Conservation (phyloP, 2,113 vertebrate species). For the Pandion haliaetus region DNA sequence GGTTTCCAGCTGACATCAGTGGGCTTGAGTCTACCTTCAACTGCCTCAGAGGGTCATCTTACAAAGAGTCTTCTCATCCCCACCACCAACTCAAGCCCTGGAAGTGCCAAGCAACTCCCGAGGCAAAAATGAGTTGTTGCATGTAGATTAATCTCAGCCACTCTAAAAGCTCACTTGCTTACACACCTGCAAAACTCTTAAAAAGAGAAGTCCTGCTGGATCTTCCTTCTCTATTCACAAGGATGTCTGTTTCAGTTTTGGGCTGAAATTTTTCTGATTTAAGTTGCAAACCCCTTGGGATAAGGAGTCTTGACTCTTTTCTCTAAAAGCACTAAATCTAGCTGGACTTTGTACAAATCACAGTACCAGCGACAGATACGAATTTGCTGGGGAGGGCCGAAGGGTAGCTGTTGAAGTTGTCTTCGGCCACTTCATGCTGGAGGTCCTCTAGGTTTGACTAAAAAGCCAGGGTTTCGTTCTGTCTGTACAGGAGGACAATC, state of each 20-base stretch:
- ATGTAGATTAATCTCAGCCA: not conserved
- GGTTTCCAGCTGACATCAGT: not conserved
- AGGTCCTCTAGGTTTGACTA: not conserved
- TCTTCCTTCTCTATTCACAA: not conserved
- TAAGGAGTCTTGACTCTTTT: not conserved
- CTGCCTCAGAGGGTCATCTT: not conserved
- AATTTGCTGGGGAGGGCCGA: not conserved
- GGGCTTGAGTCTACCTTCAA: not conserved
- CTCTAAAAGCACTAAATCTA: not conserved
- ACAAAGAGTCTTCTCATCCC: not conserved
- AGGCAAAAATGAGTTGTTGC: not conserved
- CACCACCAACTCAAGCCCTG: not conserved
- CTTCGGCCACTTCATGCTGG: not conserved
- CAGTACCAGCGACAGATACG: not conserved
- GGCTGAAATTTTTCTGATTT: not conserved
- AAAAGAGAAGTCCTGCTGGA: not conserved
- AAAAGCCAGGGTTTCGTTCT: not conserved
- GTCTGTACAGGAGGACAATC: not conserved
- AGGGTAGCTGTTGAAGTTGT: not conserved
- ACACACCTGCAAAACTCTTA: not conserved
- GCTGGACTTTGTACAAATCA: not conserved
- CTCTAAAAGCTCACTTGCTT: not conserved
- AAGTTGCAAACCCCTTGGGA: not conserved
- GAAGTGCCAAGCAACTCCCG: not conserved
- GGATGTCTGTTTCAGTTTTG: not conserved